Evolutionary conservation across 2,113 vertebrate species (phyloP).

Genomic region (Xenopus borealis): DNA sequence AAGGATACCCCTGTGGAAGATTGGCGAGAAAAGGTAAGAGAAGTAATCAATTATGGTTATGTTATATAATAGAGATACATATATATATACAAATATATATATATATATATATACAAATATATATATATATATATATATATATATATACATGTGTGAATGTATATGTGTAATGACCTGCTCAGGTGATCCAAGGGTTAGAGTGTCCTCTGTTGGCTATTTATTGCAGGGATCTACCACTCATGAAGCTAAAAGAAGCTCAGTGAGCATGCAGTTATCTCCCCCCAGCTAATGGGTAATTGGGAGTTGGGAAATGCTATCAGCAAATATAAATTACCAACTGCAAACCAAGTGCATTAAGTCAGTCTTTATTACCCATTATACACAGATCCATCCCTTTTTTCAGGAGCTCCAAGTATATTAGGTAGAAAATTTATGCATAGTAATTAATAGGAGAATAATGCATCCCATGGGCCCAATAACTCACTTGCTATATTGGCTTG

Average conservation of each 20-base stretch:
- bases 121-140: no score
- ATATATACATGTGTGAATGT: no score
- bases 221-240: constrained; percentile 29
- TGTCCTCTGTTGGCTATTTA: constrained; percentile 35
- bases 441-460: constrained; percentile 50
- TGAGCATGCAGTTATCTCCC: constrained; percentile 48
- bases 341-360: constrained; percentile 61
- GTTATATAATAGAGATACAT: no score
- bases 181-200: constrained; percentile 19
- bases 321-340: constrained; percentile 60
- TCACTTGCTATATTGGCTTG: constrained; percentile 6
- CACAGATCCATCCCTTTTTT: constrained; percentile 52
- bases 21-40: background rate
- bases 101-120: no score
- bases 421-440: constrained; percentile 54
- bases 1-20: background rate
- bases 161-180: constrained; percentile 22
- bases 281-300: constrained; percentile 53
- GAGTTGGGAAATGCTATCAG: constrained; percentile 53
- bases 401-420: constrained; percentile 57
- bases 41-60: constrained; percentile 1
- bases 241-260: constrained; percentile 44
- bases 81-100: no score
- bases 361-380: constrained; percentile 72
- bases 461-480: constrained; percentile 30